These are phyloP conservation scores for Buathra laborator DNA, from an alignment of 2,888 invertebrate genomes.

Conservation along the genomic window DNA sequence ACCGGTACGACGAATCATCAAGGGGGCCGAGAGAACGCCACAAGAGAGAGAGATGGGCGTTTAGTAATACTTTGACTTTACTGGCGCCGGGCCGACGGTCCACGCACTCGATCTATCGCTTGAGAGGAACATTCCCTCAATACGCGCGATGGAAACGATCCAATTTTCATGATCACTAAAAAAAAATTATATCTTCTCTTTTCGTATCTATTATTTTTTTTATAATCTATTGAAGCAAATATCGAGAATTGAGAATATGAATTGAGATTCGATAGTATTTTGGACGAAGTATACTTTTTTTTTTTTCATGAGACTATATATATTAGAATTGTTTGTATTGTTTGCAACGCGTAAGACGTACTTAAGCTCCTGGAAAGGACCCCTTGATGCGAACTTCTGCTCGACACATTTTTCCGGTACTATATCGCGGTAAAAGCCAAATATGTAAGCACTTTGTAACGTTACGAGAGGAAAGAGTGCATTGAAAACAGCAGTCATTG, in stretches of 20 bases:
- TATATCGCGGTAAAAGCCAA: not conserved
- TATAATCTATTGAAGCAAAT: too few relatives aligned
- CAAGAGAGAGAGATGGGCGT: not conserved
- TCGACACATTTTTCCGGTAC: constrained; percentile 17
- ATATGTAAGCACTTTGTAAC: not conserved
- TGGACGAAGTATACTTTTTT: not conserved
- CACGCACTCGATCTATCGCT: not conserved
- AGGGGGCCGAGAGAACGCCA: not conserved
- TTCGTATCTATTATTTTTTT: too few relatives aligned
- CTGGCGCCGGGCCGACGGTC: constrained; percentile 29
- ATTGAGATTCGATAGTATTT: not conserved
- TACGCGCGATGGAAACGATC: not conserved
- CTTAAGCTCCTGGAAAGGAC: not conserved
- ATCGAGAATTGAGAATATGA: too few relatives aligned
- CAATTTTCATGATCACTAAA: not conserved
- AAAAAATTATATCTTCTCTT: not conserved
- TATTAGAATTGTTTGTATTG: not conserved
- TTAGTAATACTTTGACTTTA: constrained; percentile 9
- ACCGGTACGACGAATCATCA: constrained; percentile 7
- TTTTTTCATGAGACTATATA: not conserved
- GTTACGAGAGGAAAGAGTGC: not conserved
- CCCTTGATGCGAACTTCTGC: constrained; percentile 18
- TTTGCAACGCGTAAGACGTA: not conserved
- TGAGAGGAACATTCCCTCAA: not conserved
- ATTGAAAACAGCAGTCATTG: constrained; percentile 24